Base-by-base conservation (phyloP, 1,140 invertebrate genomes). In the Drosophila orena region DNA sequence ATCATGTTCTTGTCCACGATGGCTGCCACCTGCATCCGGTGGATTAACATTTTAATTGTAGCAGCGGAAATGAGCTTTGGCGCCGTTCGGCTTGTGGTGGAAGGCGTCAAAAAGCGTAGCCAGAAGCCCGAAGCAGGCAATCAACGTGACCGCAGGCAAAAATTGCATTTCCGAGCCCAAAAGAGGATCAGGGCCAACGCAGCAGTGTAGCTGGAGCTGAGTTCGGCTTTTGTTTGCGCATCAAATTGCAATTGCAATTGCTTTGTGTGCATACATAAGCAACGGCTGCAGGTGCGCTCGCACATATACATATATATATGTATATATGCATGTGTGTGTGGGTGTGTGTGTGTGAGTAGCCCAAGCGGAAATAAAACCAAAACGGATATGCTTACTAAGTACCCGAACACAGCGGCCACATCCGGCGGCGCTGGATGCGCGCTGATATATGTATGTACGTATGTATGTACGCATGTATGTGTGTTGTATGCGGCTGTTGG, bases 381-480 rank as follows among this genome's bases (percentile, higher is more conserved):
- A 88, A 84, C 84, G 83, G 84, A 88, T 89, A 89, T 88, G 84
- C 84, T 89, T 79, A 71, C 84, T 89, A 89, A 88, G 84, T 89
- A 83, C 84, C 79, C 47, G 44, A 79, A 79, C 84, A 88, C 84
- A 76, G 70, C 83, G 71, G 62, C 84, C 84, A 79, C 83, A 88
- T 88, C 83, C 83, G 83, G 61, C 77, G 52, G 52, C 35, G 10
- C 68, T 57, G 50, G 20, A 54, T 62, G 58, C 24, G 1, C 30
- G 42, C 38, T 61, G 61, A 64, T 8, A 42, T 37, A 35, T 69
- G 64, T 42, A 11, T 38, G 37, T 14, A 37, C n/a, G n/a, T n/a
- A n/a, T n/a, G n/a, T n/a, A n/a, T n/a, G n/a, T 37, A 12, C 8
- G 4, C 14, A 10, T 38, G 14, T 14, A 12, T 38, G 38, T 49